These are phyloP conservation scores for Diarsia brunnea DNA, from an alignment of 2,888 invertebrate species.

Conservation along the genomic window DNA sequence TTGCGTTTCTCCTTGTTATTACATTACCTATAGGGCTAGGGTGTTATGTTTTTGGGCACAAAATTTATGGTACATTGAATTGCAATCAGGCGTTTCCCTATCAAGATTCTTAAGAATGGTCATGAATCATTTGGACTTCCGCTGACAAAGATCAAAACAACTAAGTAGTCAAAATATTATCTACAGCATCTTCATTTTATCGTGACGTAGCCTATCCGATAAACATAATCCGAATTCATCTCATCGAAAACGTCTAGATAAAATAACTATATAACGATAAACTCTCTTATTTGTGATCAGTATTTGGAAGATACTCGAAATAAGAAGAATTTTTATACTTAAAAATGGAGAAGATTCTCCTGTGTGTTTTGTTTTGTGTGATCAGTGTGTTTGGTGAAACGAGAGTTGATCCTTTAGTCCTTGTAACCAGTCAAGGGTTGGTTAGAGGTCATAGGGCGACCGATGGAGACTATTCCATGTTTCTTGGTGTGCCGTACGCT, in stretches of 20 bases:
- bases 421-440: conserved; percentile 81
- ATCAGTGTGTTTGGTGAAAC: conserved; percentile 67
- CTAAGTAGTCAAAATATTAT: conserved; percentile 15
- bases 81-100: neutral
- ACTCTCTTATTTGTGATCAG: conserved; percentile 44
- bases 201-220: conserved; percentile 65
- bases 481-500: conserved; percentile 87
- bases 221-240: conserved; percentile 67
- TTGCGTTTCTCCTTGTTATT: conserved; percentile 11
- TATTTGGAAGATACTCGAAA: conserved; percentile 55
- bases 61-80: neutral
- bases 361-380: conserved; percentile 63
- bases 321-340: conserved; percentile 23
- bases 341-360: conserved; percentile 66
- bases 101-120: neutral
- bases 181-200: conserved; percentile 41
- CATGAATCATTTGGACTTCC: neutral
- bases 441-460: conserved; percentile 81
- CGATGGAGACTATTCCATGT: conserved; percentile 84
- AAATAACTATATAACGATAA: conserved; percentile 69
- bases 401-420: conserved; percentile 85
- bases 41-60: neutral
- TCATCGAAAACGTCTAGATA: conserved; percentile 77
- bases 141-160: neutral
- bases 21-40: no score